Evolutionary conservation across 92 coral and sea anemone genomes (phyloP).

Genomic region (Epizoanthus ramosus): DNA sequence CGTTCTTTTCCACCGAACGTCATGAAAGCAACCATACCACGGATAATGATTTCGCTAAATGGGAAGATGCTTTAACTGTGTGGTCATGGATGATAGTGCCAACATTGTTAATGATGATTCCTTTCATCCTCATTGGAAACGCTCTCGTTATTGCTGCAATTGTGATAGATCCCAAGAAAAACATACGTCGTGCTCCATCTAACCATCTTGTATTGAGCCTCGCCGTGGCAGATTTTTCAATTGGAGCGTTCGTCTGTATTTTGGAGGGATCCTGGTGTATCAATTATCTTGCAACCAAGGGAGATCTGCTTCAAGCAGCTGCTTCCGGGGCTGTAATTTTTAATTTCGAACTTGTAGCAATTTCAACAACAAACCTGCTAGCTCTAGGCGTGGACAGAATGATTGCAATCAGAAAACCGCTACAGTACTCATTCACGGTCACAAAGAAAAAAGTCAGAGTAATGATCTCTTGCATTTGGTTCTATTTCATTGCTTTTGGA

Average conservation of each 20-base stretch:
- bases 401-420: neutral
- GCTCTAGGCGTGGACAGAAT: neutral
- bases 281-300: neutral
- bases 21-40: no score
- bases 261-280: neutral
- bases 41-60: no score
- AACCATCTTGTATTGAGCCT: no score
- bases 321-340: neutral
- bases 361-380: neutral
- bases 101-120: no score
- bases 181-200: no score
- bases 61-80: no score
- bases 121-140: no score
- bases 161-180: no score
- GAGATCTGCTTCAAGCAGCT: neutral
- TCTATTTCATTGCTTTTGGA: neutral
- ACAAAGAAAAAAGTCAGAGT: neutral
- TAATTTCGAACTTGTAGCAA: neutral
- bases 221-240: no score
- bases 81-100: no score
- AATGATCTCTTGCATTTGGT: neutral
- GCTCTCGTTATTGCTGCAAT: no score
- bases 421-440: neutral
- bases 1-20: no score
- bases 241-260: neutral